Base-by-base conservation (phyloP, 2,797 vertebrate species). In the Muscicapa comitata region DNA sequence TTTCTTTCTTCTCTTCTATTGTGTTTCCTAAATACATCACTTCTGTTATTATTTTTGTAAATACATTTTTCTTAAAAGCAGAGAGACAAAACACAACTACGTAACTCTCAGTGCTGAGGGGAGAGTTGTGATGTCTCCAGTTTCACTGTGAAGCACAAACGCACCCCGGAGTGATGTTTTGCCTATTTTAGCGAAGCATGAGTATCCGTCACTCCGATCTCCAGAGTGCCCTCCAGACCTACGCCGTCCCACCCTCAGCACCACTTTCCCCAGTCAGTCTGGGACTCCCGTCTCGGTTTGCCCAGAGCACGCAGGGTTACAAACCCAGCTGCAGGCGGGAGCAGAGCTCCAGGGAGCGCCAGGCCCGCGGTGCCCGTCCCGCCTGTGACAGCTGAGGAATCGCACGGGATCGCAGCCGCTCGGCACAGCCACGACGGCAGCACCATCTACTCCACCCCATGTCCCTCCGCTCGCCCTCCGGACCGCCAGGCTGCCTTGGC, bases 391-490 rank as follows among this genome's bases (percentile, higher is more conserved):
- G 1, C 57, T 0, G 45, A 26, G 31, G 37, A 17, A 2, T 7
- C 13, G 0, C 54, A 2, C 0, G 24, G 59, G 38, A 43, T 21
- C 37, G 9, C 43, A 5, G 14, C n/a, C 29, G 2, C 42, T 0
- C 5, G 28, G 2, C 40, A 0, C 1, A 12, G 0, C 48, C 85
- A 5, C 5, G 7, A 1, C 6, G 10, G n/a, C 37, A 23, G 72
- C 76, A 4, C 11, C 2, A 5, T 0, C 18, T 0, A 0, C 55
- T 10, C 15, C 37, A 6, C 0, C 25, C 20, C 0, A 1, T 0
- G 17, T 1, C 26, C 4, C 38, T n/a, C 25, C 51, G 31, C 3
- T 6, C 33, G 2, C 15, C 4, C 48, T 3, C 2, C 38, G 9
- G 14, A 13, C 10, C 23, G n/a, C 28, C 24, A 23, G 6, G 12